These are phyloP conservation scores for Nixonia krombeini DNA, from an alignment of 1,140 invertebrate species.

Conservation along the genomic window DNA sequence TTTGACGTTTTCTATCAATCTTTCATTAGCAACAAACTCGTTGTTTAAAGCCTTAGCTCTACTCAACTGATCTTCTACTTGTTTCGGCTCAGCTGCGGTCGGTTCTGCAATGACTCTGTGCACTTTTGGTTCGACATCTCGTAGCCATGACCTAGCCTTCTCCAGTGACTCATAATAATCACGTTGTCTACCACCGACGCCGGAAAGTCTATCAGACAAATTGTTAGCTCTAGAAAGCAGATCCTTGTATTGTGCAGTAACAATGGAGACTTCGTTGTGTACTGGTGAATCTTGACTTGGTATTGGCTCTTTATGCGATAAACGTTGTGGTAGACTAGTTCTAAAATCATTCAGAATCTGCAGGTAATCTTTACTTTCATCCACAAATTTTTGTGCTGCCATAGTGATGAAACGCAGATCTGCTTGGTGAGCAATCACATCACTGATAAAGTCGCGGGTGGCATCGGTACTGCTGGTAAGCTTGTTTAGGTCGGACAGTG, in stretches of 20 bases:
- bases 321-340: conserved; percentile 82
- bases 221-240: conserved; percentile 85
- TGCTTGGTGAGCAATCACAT: conserved; percentile 95
- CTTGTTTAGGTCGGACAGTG: conserved; percentile 83
- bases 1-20: conserved; percentile 86
- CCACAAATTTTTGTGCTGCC: conserved; percentile 94
- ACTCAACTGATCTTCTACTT: conserved; percentile 89
- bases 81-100: conserved; percentile 87
- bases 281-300: conserved; percentile 79
- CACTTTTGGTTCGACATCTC: conserved; percentile 84
- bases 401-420: conserved; percentile 95
- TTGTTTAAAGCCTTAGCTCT: conserved; percentile 88
- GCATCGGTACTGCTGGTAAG: conserved; percentile 81
- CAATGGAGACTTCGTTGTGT: conserved; percentile 79
- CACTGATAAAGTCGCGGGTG: conserved; percentile 89
- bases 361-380: conserved; percentile 92
- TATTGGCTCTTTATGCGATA: conserved; percentile 81
- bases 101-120: conserved; percentile 84
- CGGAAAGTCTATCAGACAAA: conserved; percentile 83
- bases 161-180: conserved; percentile 88
- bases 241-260: conserved; percentile 82
- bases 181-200: conserved; percentile 82
- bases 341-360: conserved; percentile 87
- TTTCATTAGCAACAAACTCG: conserved; percentile 88
- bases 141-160: conserved; percentile 86